Base-by-base conservation (phyloP, 2,113 vertebrate genomes). In the Orientallactaga bullata region DNA sequence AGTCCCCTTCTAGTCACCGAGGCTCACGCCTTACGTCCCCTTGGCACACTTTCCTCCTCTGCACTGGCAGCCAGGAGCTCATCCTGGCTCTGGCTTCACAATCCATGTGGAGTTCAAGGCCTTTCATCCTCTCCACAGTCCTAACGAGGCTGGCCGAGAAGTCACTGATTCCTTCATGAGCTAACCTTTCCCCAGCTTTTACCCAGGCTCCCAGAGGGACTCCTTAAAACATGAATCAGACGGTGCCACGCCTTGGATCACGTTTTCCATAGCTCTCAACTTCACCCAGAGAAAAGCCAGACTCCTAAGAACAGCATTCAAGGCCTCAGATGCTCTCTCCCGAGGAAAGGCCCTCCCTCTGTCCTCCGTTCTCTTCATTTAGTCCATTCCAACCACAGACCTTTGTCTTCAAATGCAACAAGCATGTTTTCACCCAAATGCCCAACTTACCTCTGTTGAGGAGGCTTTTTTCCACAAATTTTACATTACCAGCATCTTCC, bases 1-100 rank as follows among this genome's bases (percentile, higher is more conserved):
- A 4, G 6, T 0, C 61, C 47, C 65, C 6, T 1, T 21, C 37
- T 20, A 7, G 78, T 6, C 6, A 63, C 72, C 18, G 3, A 0
- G 26, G 69, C 30, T 37, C 12, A 18, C 20, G 20, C 47, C 23
- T n/a, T 26, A 3, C 1, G 80, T 42, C 11, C 1, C 35, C 30
- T 58, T 23, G 23, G 12, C 4, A 76, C 66, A 32, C 24, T 39
- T n/a, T 81, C 12, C 5, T 4, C 35, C 26, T 63, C 26, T 82
- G 32, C 2, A 1, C 35, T 16, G 28, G 10, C 10, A 2, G 9
- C n/a, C 35, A 61, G 30, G 28, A 60, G n/a, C 3, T 47, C 37
- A 30, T 28, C 21, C 6, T 23, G 66, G 63, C 30, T 58, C 28
- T 35, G 30, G 77, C 37, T 91, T 61, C 68, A 51, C 15, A 23